Base-by-base conservation (phyloP, 53 echinoderm and acorn worm species). In the Stichopus horrens region DNA sequence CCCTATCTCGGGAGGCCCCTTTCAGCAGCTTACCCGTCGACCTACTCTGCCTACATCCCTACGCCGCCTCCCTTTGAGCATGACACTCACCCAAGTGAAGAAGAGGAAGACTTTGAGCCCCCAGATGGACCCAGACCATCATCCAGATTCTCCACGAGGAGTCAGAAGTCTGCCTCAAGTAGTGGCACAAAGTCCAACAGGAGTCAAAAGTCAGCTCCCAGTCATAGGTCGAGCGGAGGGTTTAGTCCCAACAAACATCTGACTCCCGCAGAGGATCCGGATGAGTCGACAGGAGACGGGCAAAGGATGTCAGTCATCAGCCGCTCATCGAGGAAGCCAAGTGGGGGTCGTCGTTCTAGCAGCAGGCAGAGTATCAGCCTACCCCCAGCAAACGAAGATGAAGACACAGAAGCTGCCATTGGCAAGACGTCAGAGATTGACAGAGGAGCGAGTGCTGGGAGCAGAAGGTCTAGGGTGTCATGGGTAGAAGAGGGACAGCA, bases 1-100 rank as follows among this genome's bases (percentile, higher is more conserved):
- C 93, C 93, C 4, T 97, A 95, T 77, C 90, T 97, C 4, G 97
- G 97, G 18, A 91, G 93, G 9, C 92, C 94, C 4, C 13, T 94
- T n/a, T 91, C 88, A 55, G 91, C 95, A 5, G 95, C 95, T 11
- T 97, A 92, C 86, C 94, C 95, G 8, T 92, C 93, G 81, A 85
- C 85, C 78, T 92, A 65, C 77, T 85, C 83, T 58, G 81, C 92
- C 5, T 92, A 89, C 73, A 78, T 92, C 52, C 89, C 92, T 53
- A 85, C 92, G 1, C 88, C 89, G 53, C 65, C 84, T 5, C 22
- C 84, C 5, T 9, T 79, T 11, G 79, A 79, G 52, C 79, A 79
- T 7, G 53, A 54, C 20, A 65, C 84, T 16, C 84, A 83, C 19
- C 86, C 91, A 3, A 88, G 88, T 37, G 76, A 88, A 7, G 93